phyloP scores from a whole-genome alignment of 1,140 invertebrate genomes.

The Holotrichia oblita region DNA sequence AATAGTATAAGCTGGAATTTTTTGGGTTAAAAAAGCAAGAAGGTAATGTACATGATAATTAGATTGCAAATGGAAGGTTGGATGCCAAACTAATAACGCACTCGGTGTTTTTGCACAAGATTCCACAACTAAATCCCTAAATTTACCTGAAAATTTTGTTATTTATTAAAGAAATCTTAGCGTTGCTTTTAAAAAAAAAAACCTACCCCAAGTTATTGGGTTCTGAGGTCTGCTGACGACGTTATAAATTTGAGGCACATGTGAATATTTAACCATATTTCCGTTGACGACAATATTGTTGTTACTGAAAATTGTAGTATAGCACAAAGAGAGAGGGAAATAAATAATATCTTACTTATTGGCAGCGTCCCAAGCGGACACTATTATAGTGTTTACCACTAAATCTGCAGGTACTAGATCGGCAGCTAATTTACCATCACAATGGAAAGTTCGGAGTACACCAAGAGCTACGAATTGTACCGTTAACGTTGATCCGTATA shows the following conservation, averaged over 20 bases:
- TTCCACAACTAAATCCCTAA: no score
- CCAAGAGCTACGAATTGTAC: slow-evolving; percentile 69
- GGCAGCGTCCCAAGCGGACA: slow-evolving; percentile 56
- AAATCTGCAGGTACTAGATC: slow-evolving; percentile 85
- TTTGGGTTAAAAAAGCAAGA: neutral
- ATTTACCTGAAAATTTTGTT: no score
- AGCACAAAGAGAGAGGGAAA: neutral
- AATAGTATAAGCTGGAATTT: neutral
- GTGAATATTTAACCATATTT: neutral
- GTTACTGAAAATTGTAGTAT: neutral
- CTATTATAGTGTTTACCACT: slow-evolving; percentile 78
- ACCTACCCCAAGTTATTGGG: slow-evolving; percentile 5
- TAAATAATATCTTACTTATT: neutral
- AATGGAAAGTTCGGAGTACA: slow-evolving; percentile 72
- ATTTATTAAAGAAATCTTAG: no score
- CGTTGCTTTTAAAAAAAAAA: neutral
- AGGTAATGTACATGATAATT: neutral
- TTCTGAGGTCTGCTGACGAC: neutral
- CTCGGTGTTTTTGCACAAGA: neutral
- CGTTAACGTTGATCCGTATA: slow-evolving; percentile 78
- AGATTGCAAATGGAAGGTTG: neutral
- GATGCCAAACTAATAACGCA: neutral
- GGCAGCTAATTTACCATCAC: slow-evolving; percentile 65
- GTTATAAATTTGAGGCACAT: neutral
- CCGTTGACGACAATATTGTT: neutral